Evolutionary conservation across 2,888 invertebrate genomes (phyloP).

Genomic region (Chloroclystis v-ata): DNA sequence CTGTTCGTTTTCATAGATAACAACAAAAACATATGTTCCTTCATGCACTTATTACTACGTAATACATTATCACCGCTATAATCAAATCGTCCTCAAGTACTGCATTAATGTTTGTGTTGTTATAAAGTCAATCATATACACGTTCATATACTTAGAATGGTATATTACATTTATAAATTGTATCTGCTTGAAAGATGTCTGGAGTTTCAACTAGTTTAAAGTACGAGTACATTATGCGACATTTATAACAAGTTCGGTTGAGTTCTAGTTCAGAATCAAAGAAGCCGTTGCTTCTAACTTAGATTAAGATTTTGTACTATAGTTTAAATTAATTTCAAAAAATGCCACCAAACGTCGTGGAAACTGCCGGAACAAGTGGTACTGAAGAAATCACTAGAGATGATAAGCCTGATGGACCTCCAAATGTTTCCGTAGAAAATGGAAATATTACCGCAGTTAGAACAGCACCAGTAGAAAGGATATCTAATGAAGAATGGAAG

Average conservation of each 20-base stretch:
- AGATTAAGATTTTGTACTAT: background rate
- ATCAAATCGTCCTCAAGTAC: no score
- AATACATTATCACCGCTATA: no score
- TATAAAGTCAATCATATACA: no score
- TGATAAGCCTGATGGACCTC: conserved; percentile 9
- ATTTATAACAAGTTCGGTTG: conserved; percentile 16
- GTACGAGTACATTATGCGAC: background rate
- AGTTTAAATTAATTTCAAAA: background rate
- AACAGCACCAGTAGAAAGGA: conserved; percentile 2
- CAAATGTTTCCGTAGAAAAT: conserved; percentile 7
- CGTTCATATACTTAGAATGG: no score
- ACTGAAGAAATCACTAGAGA: conserved; percentile 12
- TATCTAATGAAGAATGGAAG: conserved; percentile 28
- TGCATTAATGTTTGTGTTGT: no score
- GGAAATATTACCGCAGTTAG: conserved; percentile 14
- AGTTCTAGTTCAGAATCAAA: conserved; percentile 12
- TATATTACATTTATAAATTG: no score
- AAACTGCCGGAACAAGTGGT: conserved; percentile 6
- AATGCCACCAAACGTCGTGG: conserved; percentile 26
- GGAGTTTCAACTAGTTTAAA: conserved; percentile 10
- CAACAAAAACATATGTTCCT: background rate
- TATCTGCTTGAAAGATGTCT: background rate
- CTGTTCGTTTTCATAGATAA: conserved; percentile 6
- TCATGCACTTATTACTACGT: no score
- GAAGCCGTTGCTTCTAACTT: background rate